phyloP scores from a whole-genome alignment of 2,888 invertebrate species.

The Tromatobia lineatoria region DNA sequence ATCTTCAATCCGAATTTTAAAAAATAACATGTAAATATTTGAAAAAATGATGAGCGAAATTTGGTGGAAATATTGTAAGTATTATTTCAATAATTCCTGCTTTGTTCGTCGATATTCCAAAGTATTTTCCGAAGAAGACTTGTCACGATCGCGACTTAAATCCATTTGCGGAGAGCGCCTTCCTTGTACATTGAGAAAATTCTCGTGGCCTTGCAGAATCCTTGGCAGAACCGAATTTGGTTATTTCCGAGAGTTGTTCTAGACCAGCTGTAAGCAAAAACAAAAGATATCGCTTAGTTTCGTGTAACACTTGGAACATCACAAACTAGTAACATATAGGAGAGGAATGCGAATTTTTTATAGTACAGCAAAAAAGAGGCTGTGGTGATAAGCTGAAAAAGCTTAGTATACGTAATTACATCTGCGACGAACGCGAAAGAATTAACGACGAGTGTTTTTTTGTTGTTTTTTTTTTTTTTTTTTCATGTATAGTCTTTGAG shows the following conservation, averaged over 20 bases:
- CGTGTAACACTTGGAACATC: background rate
- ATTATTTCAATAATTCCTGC: background rate
- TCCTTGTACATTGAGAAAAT: conserved; percentile 11
- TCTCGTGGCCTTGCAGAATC: conserved; percentile 1
- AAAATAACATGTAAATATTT: no score
- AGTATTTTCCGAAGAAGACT: background rate
- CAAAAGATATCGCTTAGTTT: conserved; percentile 29
- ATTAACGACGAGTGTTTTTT: conserved; percentile 28
- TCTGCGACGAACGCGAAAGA: conserved; percentile 37
- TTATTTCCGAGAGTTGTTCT: background rate
- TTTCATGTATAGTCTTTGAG: background rate
- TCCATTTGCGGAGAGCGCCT: background rate
- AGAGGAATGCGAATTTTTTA: conserved; percentile 16
- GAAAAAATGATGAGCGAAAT: background rate
- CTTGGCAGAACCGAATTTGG: conserved; percentile 15
- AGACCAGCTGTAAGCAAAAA: conserved; percentile 29
- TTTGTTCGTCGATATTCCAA: background rate
- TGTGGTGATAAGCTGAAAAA: conserved; percentile 36
- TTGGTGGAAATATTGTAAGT: background rate
- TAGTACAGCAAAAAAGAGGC: conserved; percentile 9
- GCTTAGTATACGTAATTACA: conserved; percentile 47
- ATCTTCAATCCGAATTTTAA: no score
- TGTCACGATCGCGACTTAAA: background rate
- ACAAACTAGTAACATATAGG: background rate
- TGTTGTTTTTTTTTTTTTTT: conserved; percentile 21